Conservation (phyloP, 1,140 invertebrate species). For the Leptestheria dahalacensis region DNA sequence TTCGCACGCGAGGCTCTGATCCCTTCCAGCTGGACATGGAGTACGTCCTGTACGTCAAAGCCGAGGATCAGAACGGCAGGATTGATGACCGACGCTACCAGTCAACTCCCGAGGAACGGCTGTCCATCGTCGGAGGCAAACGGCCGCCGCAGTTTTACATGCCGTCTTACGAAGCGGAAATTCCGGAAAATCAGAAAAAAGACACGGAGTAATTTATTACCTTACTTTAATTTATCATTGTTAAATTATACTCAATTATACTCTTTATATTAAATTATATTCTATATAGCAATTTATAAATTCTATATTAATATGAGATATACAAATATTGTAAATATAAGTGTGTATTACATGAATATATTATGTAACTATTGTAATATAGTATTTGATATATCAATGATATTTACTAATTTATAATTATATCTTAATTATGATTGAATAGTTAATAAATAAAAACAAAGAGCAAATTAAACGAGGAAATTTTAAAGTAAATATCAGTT, state of each 20-base stretch:
- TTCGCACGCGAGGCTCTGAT: conserved; percentile 76
- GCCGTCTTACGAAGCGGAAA: conserved; percentile 80
- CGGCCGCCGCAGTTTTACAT: conserved; percentile 87
- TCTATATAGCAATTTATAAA: neutral
- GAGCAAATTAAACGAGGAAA: too few species aligned
- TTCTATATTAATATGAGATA: neutral
- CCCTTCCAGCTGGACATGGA: conserved; percentile 90
- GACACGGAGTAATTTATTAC: conserved; percentile 86
- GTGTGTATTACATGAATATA: too few species aligned
- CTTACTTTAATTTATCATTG: too few species aligned
- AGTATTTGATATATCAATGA: too few species aligned
- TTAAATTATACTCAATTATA: too few species aligned
- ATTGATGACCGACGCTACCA: conserved; percentile 75
- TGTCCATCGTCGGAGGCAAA: conserved; percentile 86
- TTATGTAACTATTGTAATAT: too few species aligned
- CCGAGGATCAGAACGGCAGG: conserved; percentile 84
- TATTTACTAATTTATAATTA: too few species aligned
- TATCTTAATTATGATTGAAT: too few species aligned
- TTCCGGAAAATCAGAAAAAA: conserved; percentile 89
- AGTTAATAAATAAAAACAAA: too few species aligned
- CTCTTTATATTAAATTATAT: neutral
- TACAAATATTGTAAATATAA: too few species aligned
- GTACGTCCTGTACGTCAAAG: conserved; percentile 87
- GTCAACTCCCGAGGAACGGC: conserved; percentile 72
- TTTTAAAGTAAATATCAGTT: conserved; percentile 5